Percentiles rank a stretch among this genome's conserved stretches.
Conservation (phyloP, 2,888 invertebrate species). For the Leptopilina myrica region DNA sequence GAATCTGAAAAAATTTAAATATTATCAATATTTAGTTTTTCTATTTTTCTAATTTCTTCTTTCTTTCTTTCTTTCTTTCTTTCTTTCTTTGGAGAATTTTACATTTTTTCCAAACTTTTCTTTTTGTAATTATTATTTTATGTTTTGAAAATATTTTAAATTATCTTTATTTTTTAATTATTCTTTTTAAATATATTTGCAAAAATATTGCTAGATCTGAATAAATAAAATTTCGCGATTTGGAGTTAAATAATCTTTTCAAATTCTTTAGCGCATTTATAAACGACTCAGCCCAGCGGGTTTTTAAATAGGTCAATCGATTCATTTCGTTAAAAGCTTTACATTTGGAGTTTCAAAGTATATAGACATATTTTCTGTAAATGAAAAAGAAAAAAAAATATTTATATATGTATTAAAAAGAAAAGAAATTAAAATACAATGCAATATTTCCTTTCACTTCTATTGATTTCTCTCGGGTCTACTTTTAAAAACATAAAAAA, state of each 20-base stretch:
- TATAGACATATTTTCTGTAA: conserved; percentile 9
- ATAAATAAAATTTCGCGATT: neutral
- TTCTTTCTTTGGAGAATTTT: no score
- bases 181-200: no score
- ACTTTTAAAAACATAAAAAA: neutral
- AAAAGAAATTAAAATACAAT: conserved; percentile 8
- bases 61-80: no score
- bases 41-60: no score
- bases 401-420: neutral
- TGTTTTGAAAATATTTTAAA: no score
- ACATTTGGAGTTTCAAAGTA: neutral
- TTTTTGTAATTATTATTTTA: no score
- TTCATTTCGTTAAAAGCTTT: conserved; percentile 20
- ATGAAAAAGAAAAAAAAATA: neutral
- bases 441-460: conserved; percentile 9
- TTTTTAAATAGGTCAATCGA: conserved; percentile 17
- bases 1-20: no score
- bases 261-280: conserved; percentile 7
- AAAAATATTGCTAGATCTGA: no score
- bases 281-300: neutral
- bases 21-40: no score
- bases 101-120: no score
- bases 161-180: no score
- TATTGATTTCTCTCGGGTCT: neutral
- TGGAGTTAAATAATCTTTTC: neutral